Evolutionary conservation across 2,888 invertebrate species (phyloP), one percentile per base, ranked within the genome.

Genomic region (Caenorhabditis uteleia): DNA sequence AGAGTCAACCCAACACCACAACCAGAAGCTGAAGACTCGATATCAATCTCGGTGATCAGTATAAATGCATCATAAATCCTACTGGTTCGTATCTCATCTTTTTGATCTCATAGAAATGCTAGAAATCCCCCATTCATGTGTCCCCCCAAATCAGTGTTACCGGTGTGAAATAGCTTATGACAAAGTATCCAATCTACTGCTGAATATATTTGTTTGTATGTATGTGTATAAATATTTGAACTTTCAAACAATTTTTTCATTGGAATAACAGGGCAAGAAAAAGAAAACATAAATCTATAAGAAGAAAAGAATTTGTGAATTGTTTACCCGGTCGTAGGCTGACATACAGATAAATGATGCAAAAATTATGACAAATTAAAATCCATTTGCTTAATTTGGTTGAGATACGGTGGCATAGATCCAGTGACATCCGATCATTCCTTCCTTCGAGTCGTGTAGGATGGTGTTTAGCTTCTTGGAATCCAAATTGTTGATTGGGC

Each of bases 401-500:
- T 79, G 78, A 7, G 77, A 76, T 18, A 79, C 74, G 16, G 79
- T 79, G 23, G 78, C 79, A 56, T 79, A 78, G 64, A 80, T 78
- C 80, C 80, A 80, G 55, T 81, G 81, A 42, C 81, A 81, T 45
- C 80, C 82, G 45, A 82, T 75, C 79, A 82, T 77, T 38, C 80
- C 82, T 45, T 71, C 61, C 51, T 78, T 82, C 7, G 74, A 60
- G 31, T 76, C 79, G 56, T 82, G 81, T 18, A 82, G 62, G 18
- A 77, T 69, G n/a, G 78, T 77, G 68, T 82, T 80, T 45, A 82
- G 54, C 42, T 78, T 65, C 55, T 77, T 72, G 29, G 70, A 65
- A 42, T 66, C 67, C 23, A 82, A 59, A 55, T 80, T 80, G 59
- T 82, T 82, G 72, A 82, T 79, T 36, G 82, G 82, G 6, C 75